Evolutionary conservation across 2,888 invertebrate genomes (phyloP).

Genomic region (Cataglyphis rosenhaueri): DNA sequence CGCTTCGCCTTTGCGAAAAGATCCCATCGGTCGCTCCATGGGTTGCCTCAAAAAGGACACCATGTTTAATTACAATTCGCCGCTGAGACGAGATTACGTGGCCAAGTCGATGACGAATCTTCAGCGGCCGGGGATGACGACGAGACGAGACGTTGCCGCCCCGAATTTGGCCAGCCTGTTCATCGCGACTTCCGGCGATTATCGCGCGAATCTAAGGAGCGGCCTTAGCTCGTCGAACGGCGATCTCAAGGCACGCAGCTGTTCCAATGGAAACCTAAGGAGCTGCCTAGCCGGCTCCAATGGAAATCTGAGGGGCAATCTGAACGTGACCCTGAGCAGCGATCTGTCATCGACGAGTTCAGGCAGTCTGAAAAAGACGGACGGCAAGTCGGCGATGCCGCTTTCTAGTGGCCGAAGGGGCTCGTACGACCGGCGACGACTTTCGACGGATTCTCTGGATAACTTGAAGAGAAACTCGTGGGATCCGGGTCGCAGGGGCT

Average conservation of each 20-base stretch:
- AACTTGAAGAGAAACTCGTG: slow-evolving; percentile 89
- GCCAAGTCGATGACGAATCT: slow-evolving; percentile 83
- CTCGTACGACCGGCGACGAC: slow-evolving; percentile 85
- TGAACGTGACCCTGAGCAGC: slow-evolving; percentile 81
- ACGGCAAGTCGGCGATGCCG: slow-evolving; percentile 68
- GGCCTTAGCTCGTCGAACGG: slow-evolving; percentile 85
- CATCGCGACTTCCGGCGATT: slow-evolving; percentile 66
- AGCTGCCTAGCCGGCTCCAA: slow-evolving; percentile 80
- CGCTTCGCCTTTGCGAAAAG: slow-evolving; percentile 84
- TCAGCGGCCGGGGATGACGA: slow-evolving; percentile 72
- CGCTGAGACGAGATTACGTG: slow-evolving; percentile 82
- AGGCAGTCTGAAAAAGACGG: slow-evolving; percentile 76
- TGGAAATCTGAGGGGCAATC: slow-evolving; percentile 79
- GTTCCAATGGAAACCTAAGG: slow-evolving; percentile 78
- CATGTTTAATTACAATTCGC: slow-evolving; percentile 77
- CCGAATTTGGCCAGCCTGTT: slow-evolving; percentile 76
- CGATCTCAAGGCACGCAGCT: slow-evolving; percentile 69
- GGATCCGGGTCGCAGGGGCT: slow-evolving; percentile 89
- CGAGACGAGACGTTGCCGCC: slow-evolving; percentile 68
- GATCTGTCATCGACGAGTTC: slow-evolving; percentile 75
- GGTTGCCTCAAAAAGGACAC: slow-evolving; percentile 82
- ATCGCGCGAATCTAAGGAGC: slow-evolving; percentile 85
- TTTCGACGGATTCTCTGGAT: slow-evolving; percentile 91
- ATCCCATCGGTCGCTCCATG: slow-evolving; percentile 84
- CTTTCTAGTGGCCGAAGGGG: slow-evolving; percentile 84